Conservation (phyloP, 1,140 invertebrate species). For the Drosophila nigromelanica region DNA sequence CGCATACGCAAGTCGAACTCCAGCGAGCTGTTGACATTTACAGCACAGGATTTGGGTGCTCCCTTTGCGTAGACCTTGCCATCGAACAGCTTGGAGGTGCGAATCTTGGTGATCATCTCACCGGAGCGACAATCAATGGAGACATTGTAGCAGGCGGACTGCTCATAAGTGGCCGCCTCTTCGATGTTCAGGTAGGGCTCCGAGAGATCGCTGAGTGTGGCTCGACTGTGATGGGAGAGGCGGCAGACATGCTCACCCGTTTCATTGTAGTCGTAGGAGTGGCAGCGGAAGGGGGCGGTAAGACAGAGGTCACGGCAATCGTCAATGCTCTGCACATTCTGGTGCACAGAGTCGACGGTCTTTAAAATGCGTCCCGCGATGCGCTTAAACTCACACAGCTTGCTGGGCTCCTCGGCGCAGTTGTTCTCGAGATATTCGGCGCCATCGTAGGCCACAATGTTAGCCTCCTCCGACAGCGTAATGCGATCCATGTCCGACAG, state of each 20-base stretch:
- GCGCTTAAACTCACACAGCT: slow-evolving; percentile 96
- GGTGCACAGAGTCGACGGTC: slow-evolving; percentile 96
- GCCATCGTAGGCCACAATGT: slow-evolving; percentile 89
- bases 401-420: slow-evolving; percentile 94
- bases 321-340: slow-evolving; percentile 93
- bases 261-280: slow-evolving; percentile 96
- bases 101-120: slow-evolving; percentile 96
- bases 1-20: slow-evolving; percentile 95
- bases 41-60: slow-evolving; percentile 95
- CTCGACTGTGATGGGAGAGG: slow-evolving; percentile 94
- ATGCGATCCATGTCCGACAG: slow-evolving; percentile 95
- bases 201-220: slow-evolving; percentile 94
- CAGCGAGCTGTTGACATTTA: slow-evolving; percentile 92
- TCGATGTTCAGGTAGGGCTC: slow-evolving; percentile 95
- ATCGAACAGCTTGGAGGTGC: slow-evolving; percentile 96
- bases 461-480: slow-evolving; percentile 91
- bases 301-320: slow-evolving; percentile 95
- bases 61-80: slow-evolving; percentile 97
- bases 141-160: slow-evolving; percentile 97
- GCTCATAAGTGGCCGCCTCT: slow-evolving; percentile 94
- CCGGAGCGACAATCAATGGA: slow-evolving; percentile 95
- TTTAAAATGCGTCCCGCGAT: slow-evolving; percentile 94
- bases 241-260: slow-evolving; percentile 96
- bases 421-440: slow-evolving; percentile 95
- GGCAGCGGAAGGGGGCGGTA: slow-evolving; percentile 93